Evolutionary conservation across 2,888 invertebrate species (phyloP).

Genomic region (Apoderus coryli): DNA sequence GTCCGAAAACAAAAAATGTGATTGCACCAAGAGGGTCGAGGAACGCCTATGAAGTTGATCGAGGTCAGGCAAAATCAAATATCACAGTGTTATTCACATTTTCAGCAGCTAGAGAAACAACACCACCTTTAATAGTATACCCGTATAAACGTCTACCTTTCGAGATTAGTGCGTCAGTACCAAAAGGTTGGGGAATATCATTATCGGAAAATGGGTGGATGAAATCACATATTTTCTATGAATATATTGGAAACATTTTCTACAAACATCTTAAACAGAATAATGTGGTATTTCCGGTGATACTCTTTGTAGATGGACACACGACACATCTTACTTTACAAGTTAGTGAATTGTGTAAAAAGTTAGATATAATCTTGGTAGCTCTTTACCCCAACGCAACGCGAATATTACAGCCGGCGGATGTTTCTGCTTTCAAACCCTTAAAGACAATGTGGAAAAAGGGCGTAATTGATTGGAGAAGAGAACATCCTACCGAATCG

Average conservation of each 20-base stretch:
- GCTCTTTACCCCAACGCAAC: slow-evolving; percentile 17
- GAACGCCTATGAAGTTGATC: slow-evolving; percentile 29
- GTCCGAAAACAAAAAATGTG: slow-evolving; percentile 20
- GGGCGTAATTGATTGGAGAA: slow-evolving; percentile 7
- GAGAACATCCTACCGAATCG: slow-evolving; percentile 6
- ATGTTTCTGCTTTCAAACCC: slow-evolving; percentile 10
- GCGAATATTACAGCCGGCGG: slow-evolving; percentile 9
- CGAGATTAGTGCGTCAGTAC: slow-evolving; percentile 7
- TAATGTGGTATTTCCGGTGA: slow-evolving; percentile 10
- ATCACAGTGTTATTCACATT: slow-evolving; percentile 30
- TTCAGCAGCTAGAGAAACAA: slow-evolving; percentile 25
- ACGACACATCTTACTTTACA: slow-evolving; percentile 9
- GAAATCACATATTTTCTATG: slow-evolving; percentile 13
- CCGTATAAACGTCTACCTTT: slow-evolving; percentile 8
- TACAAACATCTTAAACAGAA: slow-evolving; percentile 10
- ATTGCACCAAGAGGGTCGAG: slow-evolving; percentile 18
- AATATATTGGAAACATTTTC: slow-evolving; percentile 13
- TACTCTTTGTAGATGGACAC: slow-evolving; percentile 13
- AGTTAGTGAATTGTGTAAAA: slow-evolving; percentile 12
- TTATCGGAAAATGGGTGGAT: slow-evolving; percentile 16
- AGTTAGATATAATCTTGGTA: slow-evolving; percentile 17
- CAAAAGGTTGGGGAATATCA: slow-evolving; percentile 10
- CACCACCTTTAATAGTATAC: slow-evolving; percentile 26
- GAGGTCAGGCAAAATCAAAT: slow-evolving; percentile 24
- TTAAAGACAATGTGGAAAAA: slow-evolving; percentile 10